Evolutionary conservation across 2,797 vertebrate genomes (phyloP).

Genomic region (Xyrichtys novacula): DNA sequence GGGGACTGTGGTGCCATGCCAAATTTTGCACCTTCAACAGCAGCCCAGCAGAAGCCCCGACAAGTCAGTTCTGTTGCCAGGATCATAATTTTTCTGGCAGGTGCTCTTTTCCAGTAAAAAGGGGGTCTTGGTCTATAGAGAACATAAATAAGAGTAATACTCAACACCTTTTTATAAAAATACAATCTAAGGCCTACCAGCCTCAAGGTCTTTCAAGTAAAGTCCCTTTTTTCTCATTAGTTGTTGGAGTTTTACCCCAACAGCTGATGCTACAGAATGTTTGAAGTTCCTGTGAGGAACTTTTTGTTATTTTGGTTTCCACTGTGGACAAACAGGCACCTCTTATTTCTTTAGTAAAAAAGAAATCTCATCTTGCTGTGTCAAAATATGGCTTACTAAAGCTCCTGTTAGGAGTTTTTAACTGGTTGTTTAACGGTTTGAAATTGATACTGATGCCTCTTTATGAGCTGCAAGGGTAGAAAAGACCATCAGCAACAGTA

Average conservation of each 20-base stretch:
- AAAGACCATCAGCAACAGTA: no score
- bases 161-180: slow-evolving; percentile 46
- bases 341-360: no score
- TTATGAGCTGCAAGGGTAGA: no score
- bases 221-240: neutral
- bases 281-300: no score
- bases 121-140: slow-evolving; percentile 28
- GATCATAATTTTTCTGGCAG: slow-evolving; percentile 48
- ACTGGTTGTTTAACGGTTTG: no score
- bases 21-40: slow-evolving; percentile 64
- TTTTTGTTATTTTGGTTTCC: no score
- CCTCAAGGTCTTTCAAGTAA: neutral
- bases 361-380: no score
- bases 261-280: neutral
- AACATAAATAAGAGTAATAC: slow-evolving; percentile 45
- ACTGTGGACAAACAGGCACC: no score
- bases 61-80: slow-evolving; percentile 53
- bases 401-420: no score
- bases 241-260: neutral
- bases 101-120: slow-evolving; percentile 38
- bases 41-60: slow-evolving; percentile 38
- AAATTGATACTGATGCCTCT: no score
- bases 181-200: slow-evolving; percentile 20
- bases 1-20: slow-evolving; percentile 33
- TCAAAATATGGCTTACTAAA: no score